phyloP scores from a whole-genome alignment of 2,797 vertebrate species.

The Diplodus puntazzo region DNA sequence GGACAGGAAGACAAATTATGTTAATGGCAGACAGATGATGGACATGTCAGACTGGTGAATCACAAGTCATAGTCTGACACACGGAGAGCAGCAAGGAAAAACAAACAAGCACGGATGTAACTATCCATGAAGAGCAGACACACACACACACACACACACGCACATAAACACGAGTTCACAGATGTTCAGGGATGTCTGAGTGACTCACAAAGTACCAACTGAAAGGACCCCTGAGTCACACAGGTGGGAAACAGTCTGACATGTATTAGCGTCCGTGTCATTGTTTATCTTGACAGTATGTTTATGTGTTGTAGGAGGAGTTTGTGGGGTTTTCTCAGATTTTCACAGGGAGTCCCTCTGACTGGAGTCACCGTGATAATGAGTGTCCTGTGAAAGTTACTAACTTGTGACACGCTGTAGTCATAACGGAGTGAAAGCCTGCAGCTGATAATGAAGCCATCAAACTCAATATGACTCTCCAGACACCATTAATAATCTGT shows the following conservation, averaged over 20 bases:
- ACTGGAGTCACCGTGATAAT: slow-evolving; percentile 26
- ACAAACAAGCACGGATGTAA: slow-evolving; percentile 31
- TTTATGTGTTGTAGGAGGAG: slow-evolving; percentile 17
- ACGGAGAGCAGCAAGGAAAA: slow-evolving; percentile 35
- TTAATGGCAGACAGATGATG: slow-evolving; percentile 25
- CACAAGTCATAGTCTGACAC: slow-evolving; percentile 41
- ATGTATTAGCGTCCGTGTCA: slow-evolving; percentile 32
- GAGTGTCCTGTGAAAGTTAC: slow-evolving; percentile 30
- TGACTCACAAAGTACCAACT: slow-evolving; percentile 70
- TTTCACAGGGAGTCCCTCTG: slow-evolving; percentile 50
- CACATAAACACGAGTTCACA: slow-evolving; percentile 28
- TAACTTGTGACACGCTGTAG: slow-evolving; percentile 10
- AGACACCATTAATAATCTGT: slow-evolving; percentile 39
- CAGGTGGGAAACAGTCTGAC: slow-evolving; percentile 27
- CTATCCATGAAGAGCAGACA: slow-evolving; percentile 29
- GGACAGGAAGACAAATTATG: slow-evolving; percentile 24
- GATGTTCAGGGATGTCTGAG: slow-evolving; percentile 59
- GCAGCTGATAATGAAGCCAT: slow-evolving; percentile 27
- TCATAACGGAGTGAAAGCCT: slow-evolving; percentile 41
- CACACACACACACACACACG: slow-evolving; percentile 1
- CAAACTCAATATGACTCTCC: slow-evolving; percentile 16
- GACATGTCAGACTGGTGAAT: slow-evolving; percentile 61
- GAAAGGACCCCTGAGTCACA: slow-evolving; percentile 60
- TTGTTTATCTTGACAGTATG: slow-evolving; percentile 20
- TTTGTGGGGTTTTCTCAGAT: slow-evolving; percentile 8